phyloP scores from a whole-genome alignment of 2,113 vertebrate species.

The Hippopotamus amphibius region DNA sequence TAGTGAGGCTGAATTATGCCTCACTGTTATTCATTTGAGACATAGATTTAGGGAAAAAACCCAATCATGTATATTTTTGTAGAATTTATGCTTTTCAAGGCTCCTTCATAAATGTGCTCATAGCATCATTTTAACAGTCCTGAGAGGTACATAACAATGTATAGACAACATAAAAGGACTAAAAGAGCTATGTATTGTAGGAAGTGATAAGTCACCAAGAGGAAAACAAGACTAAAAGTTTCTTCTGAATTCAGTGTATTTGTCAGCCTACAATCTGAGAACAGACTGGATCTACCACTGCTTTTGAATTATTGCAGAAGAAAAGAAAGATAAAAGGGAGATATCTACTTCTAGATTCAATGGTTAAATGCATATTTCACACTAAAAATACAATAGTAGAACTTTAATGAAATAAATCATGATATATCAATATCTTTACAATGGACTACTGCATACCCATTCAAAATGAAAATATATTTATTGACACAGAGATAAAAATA shows the following conservation, averaged over 20 bases:
- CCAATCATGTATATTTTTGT: neutral
- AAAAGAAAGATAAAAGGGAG: neutral
- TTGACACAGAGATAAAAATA: neutral
- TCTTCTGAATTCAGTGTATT: neutral
- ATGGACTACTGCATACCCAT: neutral
- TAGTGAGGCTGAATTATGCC: neutral
- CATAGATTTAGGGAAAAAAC: neutral
- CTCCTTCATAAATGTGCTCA: neutral
- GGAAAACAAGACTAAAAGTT: neutral
- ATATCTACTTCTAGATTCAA: neutral
- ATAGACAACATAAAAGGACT: neutral
- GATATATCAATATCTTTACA: neutral
- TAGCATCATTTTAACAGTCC: neutral
- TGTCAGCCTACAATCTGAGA: neutral
- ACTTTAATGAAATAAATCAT: slow-evolving; percentile 17
- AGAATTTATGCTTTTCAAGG: neutral
- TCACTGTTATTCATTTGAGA: neutral
- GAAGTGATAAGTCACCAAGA: neutral
- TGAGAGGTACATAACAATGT: neutral
- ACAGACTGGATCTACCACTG: neutral
- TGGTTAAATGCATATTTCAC: neutral
- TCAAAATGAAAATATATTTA: slow-evolving; percentile 30
- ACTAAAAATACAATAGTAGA: neutral
- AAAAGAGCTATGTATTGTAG: neutral
- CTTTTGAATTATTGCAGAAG: neutral